Conservation (phyloP, 2,797 vertebrate genomes). For the Enteromius unitaeniatus region DNA sequence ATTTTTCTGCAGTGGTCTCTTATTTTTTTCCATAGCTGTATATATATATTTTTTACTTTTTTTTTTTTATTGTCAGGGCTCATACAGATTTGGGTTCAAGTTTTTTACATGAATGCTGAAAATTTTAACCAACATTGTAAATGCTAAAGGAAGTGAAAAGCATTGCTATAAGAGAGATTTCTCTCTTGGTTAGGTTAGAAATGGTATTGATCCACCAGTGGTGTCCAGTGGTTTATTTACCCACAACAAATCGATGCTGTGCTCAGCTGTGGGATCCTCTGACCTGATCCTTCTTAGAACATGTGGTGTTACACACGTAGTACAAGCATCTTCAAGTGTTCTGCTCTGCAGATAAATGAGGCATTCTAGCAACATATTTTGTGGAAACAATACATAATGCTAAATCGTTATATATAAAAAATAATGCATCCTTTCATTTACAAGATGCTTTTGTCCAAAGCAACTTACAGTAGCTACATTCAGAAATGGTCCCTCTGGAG, state of each 20-base stretch:
- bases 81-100: background rate
- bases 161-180: constrained; percentile 33
- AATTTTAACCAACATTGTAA: background rate
- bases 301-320: constrained; percentile 41
- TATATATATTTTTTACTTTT: background rate
- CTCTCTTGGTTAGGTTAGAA: constrained; percentile 61
- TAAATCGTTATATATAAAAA: background rate
- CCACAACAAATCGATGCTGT: constrained; percentile 83
- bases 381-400: background rate
- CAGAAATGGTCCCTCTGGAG: background rate
- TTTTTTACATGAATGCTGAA: constrained; percentile 27
- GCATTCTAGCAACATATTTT: background rate
- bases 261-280: constrained; percentile 69
- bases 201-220: constrained; percentile 78
- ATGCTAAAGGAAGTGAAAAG: constrained; percentile 30
- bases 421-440: background rate
- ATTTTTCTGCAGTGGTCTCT: too few relatives aligned
- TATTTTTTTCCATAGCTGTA: too few relatives aligned
- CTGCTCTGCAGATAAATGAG: constrained; percentile 2
- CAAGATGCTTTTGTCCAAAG: background rate
- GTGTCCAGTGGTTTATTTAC: constrained; percentile 83
- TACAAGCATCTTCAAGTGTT: background rate
- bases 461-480: background rate
- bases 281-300: constrained; percentile 70
- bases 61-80: background rate